Evolutionary conservation across 2,888 invertebrate genomes (phyloP).

Genomic region (Conistra vaccinii): DNA sequence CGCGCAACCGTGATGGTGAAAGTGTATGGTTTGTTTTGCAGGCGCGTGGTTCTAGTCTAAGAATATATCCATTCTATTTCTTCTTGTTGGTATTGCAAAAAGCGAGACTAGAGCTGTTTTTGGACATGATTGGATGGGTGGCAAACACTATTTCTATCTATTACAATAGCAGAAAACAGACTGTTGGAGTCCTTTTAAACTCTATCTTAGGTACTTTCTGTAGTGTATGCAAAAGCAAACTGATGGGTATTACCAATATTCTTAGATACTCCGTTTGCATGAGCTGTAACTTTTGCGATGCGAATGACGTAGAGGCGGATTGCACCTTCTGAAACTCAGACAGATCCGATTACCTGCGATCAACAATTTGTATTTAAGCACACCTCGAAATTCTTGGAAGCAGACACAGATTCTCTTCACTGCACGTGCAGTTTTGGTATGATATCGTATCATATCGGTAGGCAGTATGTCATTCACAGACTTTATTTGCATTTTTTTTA

Average conservation of each 20-base stretch:
- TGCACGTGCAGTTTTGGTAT: neutral
- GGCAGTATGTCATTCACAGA: no score
- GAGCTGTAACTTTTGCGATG: neutral
- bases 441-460: neutral
- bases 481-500: neutral
- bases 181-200: neutral
- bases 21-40: slow-evolving; percentile 40
- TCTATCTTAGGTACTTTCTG: neutral
- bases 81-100: slow-evolving; percentile 40
- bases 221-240: neutral
- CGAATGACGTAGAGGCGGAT: neutral
- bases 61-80: slow-evolving; percentile 51
- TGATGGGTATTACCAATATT: no score
- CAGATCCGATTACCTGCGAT: slow-evolving; percentile 33
- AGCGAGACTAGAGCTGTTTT: slow-evolving; percentile 5
- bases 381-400: slow-evolving; percentile 22
- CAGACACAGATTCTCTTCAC: neutral
- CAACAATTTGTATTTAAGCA: slow-evolving; percentile 21
- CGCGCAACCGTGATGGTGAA: slow-evolving; percentile 51
- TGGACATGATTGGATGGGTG: neutral
- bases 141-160: neutral
- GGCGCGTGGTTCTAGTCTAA: slow-evolving; percentile 44
- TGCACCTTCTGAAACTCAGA: slow-evolving; percentile 3
- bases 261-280: no score
- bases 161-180: neutral